Evolutionary conservation across 2,113 vertebrate species (phyloP), one percentile per base, ranked within the genome.

Genomic region (Sula dactylatra): DNA sequence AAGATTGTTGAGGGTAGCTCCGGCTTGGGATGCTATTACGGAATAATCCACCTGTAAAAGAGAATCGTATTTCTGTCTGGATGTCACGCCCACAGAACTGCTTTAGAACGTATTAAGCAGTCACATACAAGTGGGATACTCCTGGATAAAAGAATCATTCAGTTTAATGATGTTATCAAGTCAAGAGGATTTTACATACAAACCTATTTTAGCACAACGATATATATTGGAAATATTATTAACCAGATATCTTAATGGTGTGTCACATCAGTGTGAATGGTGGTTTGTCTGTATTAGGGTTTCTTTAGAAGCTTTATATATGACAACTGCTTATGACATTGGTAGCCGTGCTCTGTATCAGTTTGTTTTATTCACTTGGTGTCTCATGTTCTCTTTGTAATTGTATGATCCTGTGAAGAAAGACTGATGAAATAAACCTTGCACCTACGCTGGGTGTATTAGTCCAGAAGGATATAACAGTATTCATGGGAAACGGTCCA

Each of bases 1-100:
- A 70, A 99, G 98, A 96, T 98, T 99, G 98, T 98, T 99, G 97
- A 99, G 99, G 7, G 99, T 99, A 94, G 98, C 98, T 74, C 99
- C 99, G 0, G 99, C 99, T 95, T 99, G 99, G 8, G 99, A 99
- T 16, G 98, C 99, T 66, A 99, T 99, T 85, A 99, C 78, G 1
- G 99, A 98, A 64, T 98, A 99, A 96, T 99, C 99, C 98, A 99
- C 99, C 99, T 99, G 98, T 62, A 98, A 97, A 95, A 97, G 59
- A 97, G 82, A 95, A 96, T 26, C 26, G 24, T 21, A 40, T 88
- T 92, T 80, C 59, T 71, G 9, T 82, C n/a, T 83, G 62, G 26
- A 81, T 47, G 38, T 72, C 47, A 40, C 0, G 0, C n/a, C 21
- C 10, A 11, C 24, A 81, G 72, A 83, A 84, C 24, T 31, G 19